Evolutionary conservation across 2,888 invertebrate genomes (phyloP), one percentile per base, ranked within the genome.

Genomic region (Lasioglossum zephyrum): DNA sequence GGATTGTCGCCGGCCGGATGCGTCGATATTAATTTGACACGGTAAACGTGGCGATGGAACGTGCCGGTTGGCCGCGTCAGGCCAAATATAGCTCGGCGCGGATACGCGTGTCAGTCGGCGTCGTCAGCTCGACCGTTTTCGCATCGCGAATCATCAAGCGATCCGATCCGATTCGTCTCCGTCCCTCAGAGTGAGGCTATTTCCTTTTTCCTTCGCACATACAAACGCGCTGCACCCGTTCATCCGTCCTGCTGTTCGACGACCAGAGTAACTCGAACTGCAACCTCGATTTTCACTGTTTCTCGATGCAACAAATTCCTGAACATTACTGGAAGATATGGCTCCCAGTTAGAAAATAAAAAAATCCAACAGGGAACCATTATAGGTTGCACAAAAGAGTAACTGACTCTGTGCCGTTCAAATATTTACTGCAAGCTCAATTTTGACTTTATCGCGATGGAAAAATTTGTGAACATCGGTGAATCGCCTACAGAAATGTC

Each of bases 21-120:
- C 85, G 78, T 78, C 82, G 41, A 88, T 88, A 91, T 92, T 92
- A 92, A 92, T 91, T 90, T 74, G 90, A 89, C 85, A 81, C 82
- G 88, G 86, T 76, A 70, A 73, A 73, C 77, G 83, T 44, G 74
- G 44, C 53, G 11, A 57, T 70, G 79, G 82, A 84, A 86, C 81
- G 86, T 84, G 86, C 74, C 82, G 63, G 18, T 70, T 47, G 36
- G 73, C 49, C 73, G 57, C 73, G 31, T 57, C 76, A 70, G 6
- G 81, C 82, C 86, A 82, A 85, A 88, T 82, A 89, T 88, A 89
- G 78, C 84, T 57, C 75, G 22, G 44, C 70, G 60, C 84, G 82
- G 63, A 81, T 79, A 87, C 84, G 73, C 81, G 74, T 90, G 92
- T 92, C 91, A 89, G 87, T 90, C 92, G 87, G 86, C 91, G 90